Evolutionary conservation across 1,140 invertebrate genomes (phyloP), one percentile per base, ranked within the genome.

Genomic region (Eufriesea mexicana): DNA sequence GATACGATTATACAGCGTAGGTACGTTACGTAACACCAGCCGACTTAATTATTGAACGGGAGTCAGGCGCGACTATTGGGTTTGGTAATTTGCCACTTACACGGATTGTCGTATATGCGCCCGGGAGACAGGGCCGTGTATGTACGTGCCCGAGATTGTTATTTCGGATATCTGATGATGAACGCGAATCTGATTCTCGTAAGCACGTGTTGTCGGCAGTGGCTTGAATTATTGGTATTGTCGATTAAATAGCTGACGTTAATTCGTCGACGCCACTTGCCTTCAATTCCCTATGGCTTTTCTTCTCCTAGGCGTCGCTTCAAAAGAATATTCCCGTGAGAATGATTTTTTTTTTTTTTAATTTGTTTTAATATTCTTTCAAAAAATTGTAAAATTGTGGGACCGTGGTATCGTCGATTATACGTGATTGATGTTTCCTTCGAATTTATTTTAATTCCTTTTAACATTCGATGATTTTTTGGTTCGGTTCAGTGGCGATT

Each of bases 31-130:
- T 89, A 89, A 89, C 87, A 83, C 84, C 62, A 77, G 84, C 74
- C 84, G 84, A 88, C 87, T 89, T 89, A 89, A 89, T 89, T 89
- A 88, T 89, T 86, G 86, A 89, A 89, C 86, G 86, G 84, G 87
- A 84, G 85, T 88, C 86, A 88, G 83, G 83, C 86, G 85, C 86
- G 86, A 87, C 86, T 88, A 88, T 88, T 85, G 86, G 86, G 86
- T 88, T 88, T 88, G 84, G 86, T 88, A 87, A 88, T 88, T 87
- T 88, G 86, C 86, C 86, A 88, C 86, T 88, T 88, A 88, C 86
- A 87, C 86, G 86, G 83, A 88, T 88, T 87, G 86, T 88, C 86
- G 83, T 88, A 85, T 87, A 79, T 59, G 76, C 59, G 74, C 57
- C 62, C 72, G 86, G 64, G 86, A 79, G 74, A 82, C 62, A 70